These are phyloP conservation scores for Ceriagrion tenellum DNA, from an alignment of 2,888 invertebrate species.

Conservation along the genomic window DNA sequence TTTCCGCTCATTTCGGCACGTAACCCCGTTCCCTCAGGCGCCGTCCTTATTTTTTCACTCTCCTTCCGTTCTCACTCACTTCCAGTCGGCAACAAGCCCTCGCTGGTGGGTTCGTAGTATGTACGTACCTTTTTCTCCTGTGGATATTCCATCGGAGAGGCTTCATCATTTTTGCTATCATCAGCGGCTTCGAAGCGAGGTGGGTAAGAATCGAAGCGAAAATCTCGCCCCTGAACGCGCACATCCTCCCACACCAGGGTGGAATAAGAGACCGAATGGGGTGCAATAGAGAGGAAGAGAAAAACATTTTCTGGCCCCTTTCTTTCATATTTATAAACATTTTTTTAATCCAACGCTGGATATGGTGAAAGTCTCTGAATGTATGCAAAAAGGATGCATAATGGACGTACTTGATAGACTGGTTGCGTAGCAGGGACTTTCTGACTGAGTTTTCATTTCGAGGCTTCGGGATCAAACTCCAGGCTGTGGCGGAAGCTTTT, in stretches of 20 bases:
- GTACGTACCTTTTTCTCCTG: neutral
- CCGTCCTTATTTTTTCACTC: neutral
- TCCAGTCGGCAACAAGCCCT: neutral
- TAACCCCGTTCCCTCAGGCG: neutral
- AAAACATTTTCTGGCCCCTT: neutral
- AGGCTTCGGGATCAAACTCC: no score
- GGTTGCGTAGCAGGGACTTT: no score
- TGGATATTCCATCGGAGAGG: neutral
- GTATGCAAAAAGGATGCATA: no score
- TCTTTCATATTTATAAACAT: neutral
- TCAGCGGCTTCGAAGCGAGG: neutral
- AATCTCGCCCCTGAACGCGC: neutral
- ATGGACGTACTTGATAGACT: no score
- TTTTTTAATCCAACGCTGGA: neutral
- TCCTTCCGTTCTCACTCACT: neutral
- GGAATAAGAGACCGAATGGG: neutral
- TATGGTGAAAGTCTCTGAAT: neutral
- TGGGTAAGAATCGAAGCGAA: neutral
- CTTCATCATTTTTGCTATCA: conserved; percentile 5
- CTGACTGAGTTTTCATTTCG: no score
- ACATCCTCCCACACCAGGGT: neutral
- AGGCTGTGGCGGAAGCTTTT: no score
- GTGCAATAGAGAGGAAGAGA: neutral
- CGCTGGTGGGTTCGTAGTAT: neutral
- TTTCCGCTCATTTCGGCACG: neutral